phyloP scores from a whole-genome alignment of 2,888 invertebrate genomes.

The Unio pictorum region DNA sequence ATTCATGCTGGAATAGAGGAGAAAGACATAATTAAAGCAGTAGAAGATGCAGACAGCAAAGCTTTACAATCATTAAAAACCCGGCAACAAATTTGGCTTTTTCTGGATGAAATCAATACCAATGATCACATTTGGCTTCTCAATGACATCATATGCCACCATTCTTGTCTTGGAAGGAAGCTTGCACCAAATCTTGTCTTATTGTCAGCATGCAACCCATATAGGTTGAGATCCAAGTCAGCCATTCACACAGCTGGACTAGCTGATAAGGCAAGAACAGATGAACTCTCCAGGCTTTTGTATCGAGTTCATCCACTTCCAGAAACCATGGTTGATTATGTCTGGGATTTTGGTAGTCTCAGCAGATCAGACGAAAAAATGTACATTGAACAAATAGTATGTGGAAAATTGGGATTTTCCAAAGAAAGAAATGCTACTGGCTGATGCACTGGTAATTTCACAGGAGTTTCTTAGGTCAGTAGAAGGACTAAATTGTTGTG shows the following conservation, averaged over 20 bases:
- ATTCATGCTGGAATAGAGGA: constrained; percentile 22
- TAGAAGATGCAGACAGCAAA: constrained; percentile 3
- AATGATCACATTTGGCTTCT: constrained; percentile 17
- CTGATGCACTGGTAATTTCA: constrained; percentile 7
- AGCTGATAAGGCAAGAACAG: constrained; percentile 10
- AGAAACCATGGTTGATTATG: constrained; percentile 22
- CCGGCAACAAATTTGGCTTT: constrained; percentile 14
- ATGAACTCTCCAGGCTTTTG: constrained; percentile 18
- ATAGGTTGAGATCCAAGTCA: constrained; percentile 8
- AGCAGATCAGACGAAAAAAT: constrained; percentile 13
- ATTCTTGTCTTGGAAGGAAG: constrained; percentile 12
- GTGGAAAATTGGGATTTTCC: background rate
- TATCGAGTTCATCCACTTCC: constrained; percentile 29
- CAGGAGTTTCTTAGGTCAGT: constrained; percentile 10
- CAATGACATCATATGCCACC: no score
- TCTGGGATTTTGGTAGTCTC: constrained; percentile 28
- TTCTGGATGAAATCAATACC: constrained; percentile 31
- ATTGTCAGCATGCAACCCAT: constrained; percentile 30
- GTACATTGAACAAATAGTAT: constrained; percentile 22
- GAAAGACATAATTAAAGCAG: constrained; percentile 2
- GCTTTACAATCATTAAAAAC: constrained; percentile 9
- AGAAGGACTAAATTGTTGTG: constrained; percentile 9
- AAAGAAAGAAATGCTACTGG: background rate
- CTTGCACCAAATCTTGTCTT: constrained; percentile 19
- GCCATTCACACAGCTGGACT: constrained; percentile 15